phyloP scores from a whole-genome alignment of 1,140 invertebrate genomes.

The Tetragonula clypearis region DNA sequence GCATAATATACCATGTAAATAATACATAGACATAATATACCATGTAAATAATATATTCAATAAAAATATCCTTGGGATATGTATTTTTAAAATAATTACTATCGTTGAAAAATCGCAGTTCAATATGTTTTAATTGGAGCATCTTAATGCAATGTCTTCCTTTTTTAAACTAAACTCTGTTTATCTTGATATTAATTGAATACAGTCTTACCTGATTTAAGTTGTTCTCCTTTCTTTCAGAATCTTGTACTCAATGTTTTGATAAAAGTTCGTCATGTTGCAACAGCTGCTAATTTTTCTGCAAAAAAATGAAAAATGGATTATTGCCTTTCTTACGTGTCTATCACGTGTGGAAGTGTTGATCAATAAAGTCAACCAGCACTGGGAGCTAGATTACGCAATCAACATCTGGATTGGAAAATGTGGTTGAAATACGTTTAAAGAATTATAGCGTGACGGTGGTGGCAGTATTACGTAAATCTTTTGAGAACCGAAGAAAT shows the following conservation, averaged over 20 bases:
- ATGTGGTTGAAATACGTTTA: constrained; percentile 11
- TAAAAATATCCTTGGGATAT: background rate
- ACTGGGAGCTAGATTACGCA: background rate
- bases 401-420: background rate
- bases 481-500: background rate
- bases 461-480: constrained; percentile 1
- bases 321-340: background rate
- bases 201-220: background rate
- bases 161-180: background rate
- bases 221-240: background rate
- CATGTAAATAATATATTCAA: background rate
- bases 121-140: background rate
- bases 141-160: background rate
- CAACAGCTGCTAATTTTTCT: background rate
- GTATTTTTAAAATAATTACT: background rate
- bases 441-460: constrained; percentile 1
- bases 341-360: background rate
- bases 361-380: background rate
- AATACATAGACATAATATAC: background rate
- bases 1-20: background rate
- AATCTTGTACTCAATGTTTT: background rate
- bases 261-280: background rate
- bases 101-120: background rate
- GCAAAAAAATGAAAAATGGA: background rate
- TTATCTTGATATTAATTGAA: background rate